Conservation (phyloP, 2,797 vertebrate species). For the Microctenopoma lineatum region DNA sequence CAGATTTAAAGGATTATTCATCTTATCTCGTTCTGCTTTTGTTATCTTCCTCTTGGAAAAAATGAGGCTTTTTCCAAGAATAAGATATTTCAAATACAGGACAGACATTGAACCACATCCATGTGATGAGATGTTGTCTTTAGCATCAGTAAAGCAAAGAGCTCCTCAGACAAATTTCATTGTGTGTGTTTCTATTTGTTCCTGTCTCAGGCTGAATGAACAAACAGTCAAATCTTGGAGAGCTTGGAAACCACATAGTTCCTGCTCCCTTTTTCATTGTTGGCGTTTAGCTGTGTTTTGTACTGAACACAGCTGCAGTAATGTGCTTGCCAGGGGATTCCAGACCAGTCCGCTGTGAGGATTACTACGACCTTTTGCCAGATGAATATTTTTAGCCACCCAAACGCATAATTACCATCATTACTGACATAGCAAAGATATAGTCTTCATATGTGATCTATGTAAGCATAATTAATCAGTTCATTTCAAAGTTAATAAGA, state of each 20-base stretch:
- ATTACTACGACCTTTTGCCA: conserved; percentile 44
- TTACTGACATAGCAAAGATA: neutral
- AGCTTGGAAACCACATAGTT: neutral
- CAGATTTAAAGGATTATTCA: neutral
- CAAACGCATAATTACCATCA: conserved; percentile 15
- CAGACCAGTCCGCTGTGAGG: conserved; percentile 24
- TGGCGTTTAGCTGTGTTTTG: conserved; percentile 43
- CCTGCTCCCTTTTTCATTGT: conserved; percentile 38
- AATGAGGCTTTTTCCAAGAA: conserved; percentile 7
- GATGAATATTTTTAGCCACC: conserved; percentile 34
- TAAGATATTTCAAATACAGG: conserved; percentile 18
- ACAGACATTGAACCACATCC: neutral
- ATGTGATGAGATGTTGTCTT: conserved; percentile 4
- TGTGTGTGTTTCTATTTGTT: neutral
- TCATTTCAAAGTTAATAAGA: too few species aligned
- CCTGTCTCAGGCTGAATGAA: neutral
- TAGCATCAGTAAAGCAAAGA: neutral
- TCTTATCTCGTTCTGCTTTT: neutral
- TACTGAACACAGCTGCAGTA: conserved; percentile 57
- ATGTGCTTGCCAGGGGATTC: conserved; percentile 22
- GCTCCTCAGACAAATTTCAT: conserved; percentile 1
- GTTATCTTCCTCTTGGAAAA: conserved; percentile 10
- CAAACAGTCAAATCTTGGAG: neutral
- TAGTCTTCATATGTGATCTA: neutral
- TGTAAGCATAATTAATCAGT: neutral